These are phyloP conservation scores for Epinephelus lanceolatus DNA, from an alignment of 2,113 vertebrate genomes.

Conservation along the genomic window DNA sequence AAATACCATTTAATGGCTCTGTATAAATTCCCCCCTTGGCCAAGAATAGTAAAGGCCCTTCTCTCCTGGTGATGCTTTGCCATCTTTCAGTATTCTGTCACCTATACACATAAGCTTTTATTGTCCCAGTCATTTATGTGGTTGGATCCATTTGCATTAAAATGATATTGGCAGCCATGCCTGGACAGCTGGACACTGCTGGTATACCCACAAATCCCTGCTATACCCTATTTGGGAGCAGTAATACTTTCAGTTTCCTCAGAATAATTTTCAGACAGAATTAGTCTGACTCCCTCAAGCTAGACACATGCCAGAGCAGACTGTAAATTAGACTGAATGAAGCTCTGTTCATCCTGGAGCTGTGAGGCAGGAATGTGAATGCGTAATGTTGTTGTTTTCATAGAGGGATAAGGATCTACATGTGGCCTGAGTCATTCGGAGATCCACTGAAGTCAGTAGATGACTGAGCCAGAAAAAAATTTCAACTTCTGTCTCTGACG, in stretches of 20 bases:
- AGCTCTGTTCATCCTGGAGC: slow-evolving; percentile 34
- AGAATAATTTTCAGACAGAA: slow-evolving; percentile 69
- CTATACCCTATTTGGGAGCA: slow-evolving; percentile 57
- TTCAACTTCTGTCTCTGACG: slow-evolving; percentile 22
- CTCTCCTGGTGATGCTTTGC: slow-evolving; percentile 41
- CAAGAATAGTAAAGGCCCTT: slow-evolving; percentile 41
- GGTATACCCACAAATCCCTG: slow-evolving; percentile 59
- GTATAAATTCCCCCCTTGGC: slow-evolving; percentile 40
- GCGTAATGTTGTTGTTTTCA: slow-evolving; percentile 57
- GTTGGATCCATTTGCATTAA: slow-evolving; percentile 67
- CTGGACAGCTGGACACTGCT: slow-evolving; percentile 69
- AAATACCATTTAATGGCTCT: slow-evolving; percentile 50
- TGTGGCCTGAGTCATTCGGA: slow-evolving; percentile 28
- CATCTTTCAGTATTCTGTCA: slow-evolving; percentile 47
- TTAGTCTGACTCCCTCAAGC: slow-evolving; percentile 69
- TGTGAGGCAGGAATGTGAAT: slow-evolving; percentile 35
- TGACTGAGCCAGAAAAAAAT: slow-evolving; percentile 15
- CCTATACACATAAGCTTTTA: slow-evolving; percentile 55
- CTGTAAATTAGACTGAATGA: slow-evolving; percentile 61
- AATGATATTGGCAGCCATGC: slow-evolving; percentile 67
- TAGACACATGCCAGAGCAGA: slow-evolving; percentile 62
- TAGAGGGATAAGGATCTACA: slow-evolving; percentile 30
- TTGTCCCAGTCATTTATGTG: slow-evolving; percentile 51
- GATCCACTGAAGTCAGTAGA: slow-evolving; percentile 23
- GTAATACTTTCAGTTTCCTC: slow-evolving; percentile 66